A percentile compares a stretch with the other conserved stretches of the same genome.
Evolutionary conservation across 2,797 vertebrate genomes (phyloP).

Genomic region (Agapornis canus): DNA sequence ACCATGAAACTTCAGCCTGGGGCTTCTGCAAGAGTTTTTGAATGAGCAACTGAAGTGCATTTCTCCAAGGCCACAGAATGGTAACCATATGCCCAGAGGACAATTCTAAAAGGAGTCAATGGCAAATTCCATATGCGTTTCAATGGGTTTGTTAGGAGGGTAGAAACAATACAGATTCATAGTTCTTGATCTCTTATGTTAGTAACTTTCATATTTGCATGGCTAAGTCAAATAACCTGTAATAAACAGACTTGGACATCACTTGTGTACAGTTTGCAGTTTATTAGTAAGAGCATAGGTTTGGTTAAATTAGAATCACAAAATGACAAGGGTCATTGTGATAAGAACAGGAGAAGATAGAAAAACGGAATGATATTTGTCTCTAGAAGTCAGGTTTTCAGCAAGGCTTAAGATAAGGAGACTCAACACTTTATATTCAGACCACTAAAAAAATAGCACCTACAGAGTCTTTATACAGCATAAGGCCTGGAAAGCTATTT

Average conservation of each 20-base stretch:
- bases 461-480: background rate
- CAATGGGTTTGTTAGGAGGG: fast-evolving
- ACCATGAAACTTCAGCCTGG: background rate
- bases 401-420: background rate
- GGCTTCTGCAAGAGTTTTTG: background rate
- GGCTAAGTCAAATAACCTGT: background rate
- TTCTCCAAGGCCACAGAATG: background rate
- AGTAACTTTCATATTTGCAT: background rate
- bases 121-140: background rate
- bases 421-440: background rate
- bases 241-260: background rate
- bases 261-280: background rate
- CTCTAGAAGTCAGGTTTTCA: background rate
- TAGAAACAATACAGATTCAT: fast-evolving
- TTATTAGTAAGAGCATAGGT: background rate
- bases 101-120: background rate
- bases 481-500: background rate
- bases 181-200: background rate
- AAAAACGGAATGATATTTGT: background rate
- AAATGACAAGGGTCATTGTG: background rate
- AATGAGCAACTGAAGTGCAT: background rate
- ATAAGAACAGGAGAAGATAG: background rate
- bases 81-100: background rate
- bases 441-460: background rate
- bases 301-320: background rate